These are phyloP conservation scores for Falcunculus frontatus DNA, from an alignment of 2,113 vertebrate genomes.

Conservation along the genomic window DNA sequence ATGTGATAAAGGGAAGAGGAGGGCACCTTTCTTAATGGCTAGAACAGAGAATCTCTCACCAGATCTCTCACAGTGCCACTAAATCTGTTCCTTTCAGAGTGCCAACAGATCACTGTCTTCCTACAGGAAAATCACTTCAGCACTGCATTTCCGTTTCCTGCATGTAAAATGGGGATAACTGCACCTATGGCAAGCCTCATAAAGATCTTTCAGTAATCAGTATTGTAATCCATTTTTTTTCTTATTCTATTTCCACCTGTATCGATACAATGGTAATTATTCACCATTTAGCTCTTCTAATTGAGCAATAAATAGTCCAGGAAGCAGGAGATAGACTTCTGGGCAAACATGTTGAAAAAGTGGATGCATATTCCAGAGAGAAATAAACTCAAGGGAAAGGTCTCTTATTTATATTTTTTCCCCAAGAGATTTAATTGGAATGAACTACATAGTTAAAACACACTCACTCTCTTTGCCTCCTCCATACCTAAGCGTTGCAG, in stretches of 20 bases:
- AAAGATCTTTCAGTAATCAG: background rate
- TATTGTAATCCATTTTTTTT: background rate
- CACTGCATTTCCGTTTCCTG: background rate
- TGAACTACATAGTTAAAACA: background rate
- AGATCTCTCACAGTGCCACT: background rate
- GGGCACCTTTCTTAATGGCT: background rate
- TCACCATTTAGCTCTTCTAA: constrained; percentile 22
- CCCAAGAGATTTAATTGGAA: background rate
- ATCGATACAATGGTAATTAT: background rate
- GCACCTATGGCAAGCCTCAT: background rate
- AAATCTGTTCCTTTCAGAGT: background rate
- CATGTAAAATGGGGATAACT: background rate
- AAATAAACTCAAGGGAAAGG: background rate
- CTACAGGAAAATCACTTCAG: background rate
- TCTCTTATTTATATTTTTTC: background rate
- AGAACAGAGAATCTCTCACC: background rate
- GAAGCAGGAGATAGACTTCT: background rate
- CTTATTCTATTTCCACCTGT: background rate
- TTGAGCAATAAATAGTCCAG: constrained; percentile 17
- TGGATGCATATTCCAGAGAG: background rate
- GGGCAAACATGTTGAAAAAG: background rate
- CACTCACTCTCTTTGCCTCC: background rate
- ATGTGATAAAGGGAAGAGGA: background rate
- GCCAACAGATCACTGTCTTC: background rate
- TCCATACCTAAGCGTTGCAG: background rate